Percentiles rank a stretch among this genome's conserved stretches.
Conservation (phyloP, 2,888 invertebrate species). For the Sminthurides aquaticus region DNA sequence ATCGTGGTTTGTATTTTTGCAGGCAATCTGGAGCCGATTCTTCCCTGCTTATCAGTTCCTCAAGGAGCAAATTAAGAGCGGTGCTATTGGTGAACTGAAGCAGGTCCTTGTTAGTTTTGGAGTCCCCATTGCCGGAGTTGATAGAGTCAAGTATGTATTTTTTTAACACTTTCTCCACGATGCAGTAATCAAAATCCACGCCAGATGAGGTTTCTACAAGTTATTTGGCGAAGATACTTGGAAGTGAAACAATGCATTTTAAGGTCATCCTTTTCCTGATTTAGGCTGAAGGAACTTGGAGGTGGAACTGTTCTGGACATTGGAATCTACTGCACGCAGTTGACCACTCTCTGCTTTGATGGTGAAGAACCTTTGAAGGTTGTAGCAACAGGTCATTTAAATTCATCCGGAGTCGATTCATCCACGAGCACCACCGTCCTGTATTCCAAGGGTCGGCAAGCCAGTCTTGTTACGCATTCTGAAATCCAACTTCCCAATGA, state of each 20-base stretch:
- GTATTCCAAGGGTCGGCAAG: conserved; percentile 59
- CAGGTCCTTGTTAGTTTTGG: conserved; percentile 65
- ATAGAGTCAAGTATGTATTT: conserved; percentile 56
- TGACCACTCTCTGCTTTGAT: conserved; percentile 61
- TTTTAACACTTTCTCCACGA: no score
- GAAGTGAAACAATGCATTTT: no score
- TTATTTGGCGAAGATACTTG: no score
- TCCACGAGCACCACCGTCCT: conserved; percentile 59
- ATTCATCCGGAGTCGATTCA: conserved; percentile 64
- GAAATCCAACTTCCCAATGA: conserved; percentile 55
- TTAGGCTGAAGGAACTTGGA: conserved; percentile 61
- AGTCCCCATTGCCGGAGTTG: conserved; percentile 52
- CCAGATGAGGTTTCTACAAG: no score
- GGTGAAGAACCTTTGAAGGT: conserved; percentile 62
- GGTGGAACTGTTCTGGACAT: conserved; percentile 69
- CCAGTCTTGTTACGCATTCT: conserved; percentile 54
- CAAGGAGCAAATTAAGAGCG: conserved; percentile 17
- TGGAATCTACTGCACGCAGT: conserved; percentile 69
- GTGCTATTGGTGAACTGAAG: conserved; percentile 60
- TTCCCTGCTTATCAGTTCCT: conserved; percentile 23
- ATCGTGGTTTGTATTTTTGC: conserved; percentile 2
- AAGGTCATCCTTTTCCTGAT: no score
- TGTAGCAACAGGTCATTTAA: conserved; percentile 61
- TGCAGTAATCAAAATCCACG: no score
- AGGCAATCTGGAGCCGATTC: conserved; percentile 26